Conservation (phyloP, 2,797 vertebrate genomes). For the Euthynnus affinis region DNA sequence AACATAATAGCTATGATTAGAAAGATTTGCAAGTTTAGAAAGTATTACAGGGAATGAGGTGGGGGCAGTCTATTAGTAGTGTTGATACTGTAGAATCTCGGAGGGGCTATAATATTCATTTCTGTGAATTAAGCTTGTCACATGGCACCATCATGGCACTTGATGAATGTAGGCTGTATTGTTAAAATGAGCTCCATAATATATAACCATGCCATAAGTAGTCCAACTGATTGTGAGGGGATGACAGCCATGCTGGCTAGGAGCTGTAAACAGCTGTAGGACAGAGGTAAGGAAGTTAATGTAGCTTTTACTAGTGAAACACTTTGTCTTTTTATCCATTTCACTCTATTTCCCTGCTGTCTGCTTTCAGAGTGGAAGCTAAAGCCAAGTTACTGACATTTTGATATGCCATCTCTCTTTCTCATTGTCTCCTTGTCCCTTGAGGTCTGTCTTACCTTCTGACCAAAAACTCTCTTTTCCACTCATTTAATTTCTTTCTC, state of each 20-base stretch:
- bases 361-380: slow-evolving; percentile 12
- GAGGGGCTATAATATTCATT: too few relatives aligned
- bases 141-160: too few relatives aligned
- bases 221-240: slow-evolving; percentile 1
- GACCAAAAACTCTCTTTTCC: slow-evolving; percentile 18
- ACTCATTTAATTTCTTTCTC: slow-evolving; percentile 2
- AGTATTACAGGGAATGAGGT: too few relatives aligned
- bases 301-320: not conserved
- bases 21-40: too few relatives aligned
- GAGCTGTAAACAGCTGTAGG: not conserved
- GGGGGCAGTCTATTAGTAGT: too few relatives aligned
- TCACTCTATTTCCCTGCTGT: slow-evolving; percentile 9
- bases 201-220: not conserved
- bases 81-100: too few relatives aligned
- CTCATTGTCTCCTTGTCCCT: slow-evolving; percentile 31
- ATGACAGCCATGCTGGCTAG: not conserved
- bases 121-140: too few relatives aligned
- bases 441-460: not conserved
- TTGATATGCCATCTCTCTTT: slow-evolving; percentile 28
- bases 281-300: not conserved
- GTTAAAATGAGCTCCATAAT: slow-evolving; percentile 2
- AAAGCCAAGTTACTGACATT: slow-evolving; percentile 36
- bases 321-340: not conserved
- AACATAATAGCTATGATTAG: too few relatives aligned
- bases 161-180: too few relatives aligned